These are phyloP conservation scores for Drosophila bipectinata DNA, from an alignment of 1,140 invertebrate genomes.

Conservation along the genomic window DNA sequence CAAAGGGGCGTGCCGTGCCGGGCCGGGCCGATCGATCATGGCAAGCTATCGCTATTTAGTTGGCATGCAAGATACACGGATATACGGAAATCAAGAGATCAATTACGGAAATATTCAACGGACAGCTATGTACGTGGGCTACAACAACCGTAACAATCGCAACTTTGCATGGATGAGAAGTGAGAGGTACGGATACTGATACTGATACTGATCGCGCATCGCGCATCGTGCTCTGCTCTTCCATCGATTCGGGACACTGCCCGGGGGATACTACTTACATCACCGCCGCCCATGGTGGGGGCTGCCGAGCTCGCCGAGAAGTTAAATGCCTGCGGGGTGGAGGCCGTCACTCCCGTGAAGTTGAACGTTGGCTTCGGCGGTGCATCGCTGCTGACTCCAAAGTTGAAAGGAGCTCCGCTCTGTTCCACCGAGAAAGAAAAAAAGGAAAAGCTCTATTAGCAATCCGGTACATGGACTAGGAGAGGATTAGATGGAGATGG, in stretches of 20 bases:
- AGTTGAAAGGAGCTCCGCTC: conserved; percentile 45
- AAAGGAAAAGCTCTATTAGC: too few relatives aligned
- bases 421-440: too few relatives aligned
- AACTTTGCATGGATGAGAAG: conserved; percentile 35
- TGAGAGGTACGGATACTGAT: neutral
- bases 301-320: conserved; percentile 42
- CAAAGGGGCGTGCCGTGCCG: too few relatives aligned
- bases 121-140: conserved; percentile 31
- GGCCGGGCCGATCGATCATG: conserved; percentile 17
- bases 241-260: conserved; percentile 1
- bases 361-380: conserved; percentile 58
- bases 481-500: too few relatives aligned
- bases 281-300: conserved; percentile 2
- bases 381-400: conserved; percentile 30
- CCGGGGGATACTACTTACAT: conserved; percentile 42
- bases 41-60: conserved; percentile 11
- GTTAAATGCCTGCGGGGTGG: conserved; percentile 51
- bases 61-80: conserved; percentile 39
- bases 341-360: conserved; percentile 41
- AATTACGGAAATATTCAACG: conserved; percentile 2
- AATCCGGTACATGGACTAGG: too few relatives aligned
- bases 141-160: conserved; percentile 43
- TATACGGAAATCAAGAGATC: conserved; percentile 13
- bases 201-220: conserved; percentile 1
- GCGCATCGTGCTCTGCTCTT: conserved; percentile 23